Conservation (phyloP, 2,113 vertebrate genomes). For the Passer montanus region DNA sequence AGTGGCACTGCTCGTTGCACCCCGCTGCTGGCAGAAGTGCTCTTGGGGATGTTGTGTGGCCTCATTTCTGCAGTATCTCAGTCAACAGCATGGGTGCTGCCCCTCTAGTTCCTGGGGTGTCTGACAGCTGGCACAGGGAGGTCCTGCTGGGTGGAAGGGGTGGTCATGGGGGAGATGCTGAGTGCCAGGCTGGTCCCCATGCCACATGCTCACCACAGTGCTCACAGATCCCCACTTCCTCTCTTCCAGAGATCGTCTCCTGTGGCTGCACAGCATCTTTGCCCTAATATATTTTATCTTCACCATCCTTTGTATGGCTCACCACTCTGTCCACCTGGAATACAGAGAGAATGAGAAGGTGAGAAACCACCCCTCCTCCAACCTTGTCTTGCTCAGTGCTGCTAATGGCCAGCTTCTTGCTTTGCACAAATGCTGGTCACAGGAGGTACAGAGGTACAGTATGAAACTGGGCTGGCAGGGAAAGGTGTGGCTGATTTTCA, state of each 20-base stretch:
- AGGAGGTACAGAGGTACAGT: not conserved
- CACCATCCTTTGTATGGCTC: conserved; percentile 88
- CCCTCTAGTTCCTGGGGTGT: not conserved
- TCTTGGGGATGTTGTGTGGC: not conserved
- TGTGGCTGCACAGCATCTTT: conserved; percentile 93
- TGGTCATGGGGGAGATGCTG: not conserved
- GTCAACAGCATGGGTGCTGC: not conserved
- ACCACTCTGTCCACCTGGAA: conserved; percentile 87
- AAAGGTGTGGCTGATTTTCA: not conserved
- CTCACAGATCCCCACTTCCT: not conserved
- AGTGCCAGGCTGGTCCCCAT: not conserved
- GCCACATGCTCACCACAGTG: accelerated
- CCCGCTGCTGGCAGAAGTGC: not conserved
- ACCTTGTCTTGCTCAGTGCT: not conserved
- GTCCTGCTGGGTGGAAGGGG: not conserved
- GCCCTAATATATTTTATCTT: conserved; percentile 91
- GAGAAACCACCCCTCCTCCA: conserved; percentile 7
- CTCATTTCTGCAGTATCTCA: not conserved
- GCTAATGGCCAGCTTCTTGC: not conserved
- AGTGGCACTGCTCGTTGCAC: not conserved
- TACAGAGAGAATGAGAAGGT: conserved; percentile 90
- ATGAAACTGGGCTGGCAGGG: not conserved
- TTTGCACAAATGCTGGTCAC: not conserved
- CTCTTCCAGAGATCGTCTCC: conserved; percentile 81
- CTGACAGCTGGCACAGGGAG: not conserved